These are phyloP conservation scores for Hippoglossus stenolepis DNA, from an alignment of 2,113 vertebrate genomes.

Conservation along the genomic window DNA sequence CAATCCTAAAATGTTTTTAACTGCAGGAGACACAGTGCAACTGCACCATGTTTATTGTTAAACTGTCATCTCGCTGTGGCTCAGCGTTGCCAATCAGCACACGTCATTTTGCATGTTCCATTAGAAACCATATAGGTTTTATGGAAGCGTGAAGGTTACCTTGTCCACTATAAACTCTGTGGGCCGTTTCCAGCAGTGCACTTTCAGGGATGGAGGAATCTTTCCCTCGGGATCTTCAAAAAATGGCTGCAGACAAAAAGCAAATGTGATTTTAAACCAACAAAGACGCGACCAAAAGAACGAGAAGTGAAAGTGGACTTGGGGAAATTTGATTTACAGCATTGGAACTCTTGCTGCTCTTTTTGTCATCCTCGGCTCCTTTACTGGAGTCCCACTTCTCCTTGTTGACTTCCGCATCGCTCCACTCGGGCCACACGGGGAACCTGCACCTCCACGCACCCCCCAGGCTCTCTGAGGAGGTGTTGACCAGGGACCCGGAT, in stretches of 20 bases:
- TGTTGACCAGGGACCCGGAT: constrained; percentile 5
- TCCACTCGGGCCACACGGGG: constrained; percentile 94
- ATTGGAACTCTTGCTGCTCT: constrained; percentile 77
- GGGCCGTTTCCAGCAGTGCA: constrained; percentile 92
- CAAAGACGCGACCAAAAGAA: too few relatives aligned
- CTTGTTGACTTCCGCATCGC: constrained; percentile 86
- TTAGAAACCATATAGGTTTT: not conserved
- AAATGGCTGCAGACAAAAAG: constrained; percentile 73
- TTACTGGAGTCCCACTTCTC: constrained; percentile 93
- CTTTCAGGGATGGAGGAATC: constrained; percentile 86
- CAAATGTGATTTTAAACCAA: not conserved
- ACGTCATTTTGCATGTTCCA: not conserved
- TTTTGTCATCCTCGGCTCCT: constrained; percentile 83
- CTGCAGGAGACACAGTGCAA: too few relatives aligned
- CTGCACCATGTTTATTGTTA: not conserved
- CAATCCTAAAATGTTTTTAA: too few relatives aligned
- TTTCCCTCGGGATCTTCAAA: constrained; percentile 95
- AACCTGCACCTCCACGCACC: constrained; percentile 76
- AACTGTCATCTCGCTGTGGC: not conserved
- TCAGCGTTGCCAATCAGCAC: not conserved
- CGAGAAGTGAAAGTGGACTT: too few relatives aligned
- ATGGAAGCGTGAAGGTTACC: constrained; percentile 67
- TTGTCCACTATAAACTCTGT: constrained; percentile 83
- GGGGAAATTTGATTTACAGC: constrained; percentile 76
- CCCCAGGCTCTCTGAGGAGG: constrained; percentile 41